Base-by-base conservation (phyloP, 1,140 invertebrate genomes). In the Ctenoplectra terminalis region DNA sequence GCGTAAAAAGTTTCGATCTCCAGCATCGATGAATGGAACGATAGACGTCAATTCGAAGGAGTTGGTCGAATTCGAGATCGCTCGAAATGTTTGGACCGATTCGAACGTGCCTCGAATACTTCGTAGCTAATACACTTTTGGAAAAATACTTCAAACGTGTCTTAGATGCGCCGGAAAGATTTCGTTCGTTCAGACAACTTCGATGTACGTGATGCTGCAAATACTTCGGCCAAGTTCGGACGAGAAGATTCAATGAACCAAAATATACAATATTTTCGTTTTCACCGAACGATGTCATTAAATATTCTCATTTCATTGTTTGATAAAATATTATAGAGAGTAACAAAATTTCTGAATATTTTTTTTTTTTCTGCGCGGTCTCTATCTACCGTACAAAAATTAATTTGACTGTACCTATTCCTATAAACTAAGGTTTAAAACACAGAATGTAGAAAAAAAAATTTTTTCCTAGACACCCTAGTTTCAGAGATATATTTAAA, bases 71-170 rank as follows among this genome's bases (percentile, higher is more conserved):
- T 70, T 82, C 75, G 58, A 26, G 26, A 40, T 74, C 54, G 69
- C 37, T 81, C 79, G 61, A 56, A 52, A 81, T 72, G 70, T 66
- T 72, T 81, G 31, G 81, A 60, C 40, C 67, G 67, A 81, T 72
- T 43, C 50, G 50, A 58, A 81, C 81, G 81, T 83, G 81, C 67
- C 34, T 26, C 67, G 81, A 81, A 83, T 81, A 67, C 63, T 70
- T 69, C 26, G 78, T 29, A 37, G 31, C 11, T 52, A 34, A 81
- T 46, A 37, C 37, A 46, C 48, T 69, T 81, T 40, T 26, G 26
- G 43, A 56, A 72, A 82, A 81, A 83, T 83, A 83, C 58, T 40
- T 56, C 13, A 23, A 48, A 23, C 23, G 48, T 46, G 34, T 26
- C 13, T 26, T 23, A 15, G 26, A 67, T 7, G 15, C 0, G 26